Conservation (phyloP, 2,113 vertebrate species). For the Actenoides lindsayi region DNA sequence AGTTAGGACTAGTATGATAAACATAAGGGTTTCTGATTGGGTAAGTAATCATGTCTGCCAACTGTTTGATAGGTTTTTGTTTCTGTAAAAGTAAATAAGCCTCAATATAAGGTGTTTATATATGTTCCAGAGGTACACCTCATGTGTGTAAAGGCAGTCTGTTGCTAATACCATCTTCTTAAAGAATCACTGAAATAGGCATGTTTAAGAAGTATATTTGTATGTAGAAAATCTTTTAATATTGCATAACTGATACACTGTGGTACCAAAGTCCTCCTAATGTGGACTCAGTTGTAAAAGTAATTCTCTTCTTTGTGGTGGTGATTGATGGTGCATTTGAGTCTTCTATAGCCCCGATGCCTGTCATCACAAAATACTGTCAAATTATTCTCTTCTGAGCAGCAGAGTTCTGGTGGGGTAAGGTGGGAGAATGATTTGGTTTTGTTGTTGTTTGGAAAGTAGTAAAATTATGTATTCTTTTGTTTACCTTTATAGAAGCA, state of each 20-base stretch:
- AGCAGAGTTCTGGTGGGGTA: background rate
- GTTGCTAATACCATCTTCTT: background rate
- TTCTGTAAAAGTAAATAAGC: background rate
- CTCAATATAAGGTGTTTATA: background rate
- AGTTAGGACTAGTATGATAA: background rate
- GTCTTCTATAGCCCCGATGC: background rate
- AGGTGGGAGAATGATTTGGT: background rate
- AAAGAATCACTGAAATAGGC: background rate
- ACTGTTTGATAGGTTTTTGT: background rate
- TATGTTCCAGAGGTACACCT: background rate
- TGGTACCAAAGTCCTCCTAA: background rate
- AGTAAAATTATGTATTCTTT: background rate
- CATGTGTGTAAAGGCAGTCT: background rate
- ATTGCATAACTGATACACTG: background rate
- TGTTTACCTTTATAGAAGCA: conserved; percentile 78
- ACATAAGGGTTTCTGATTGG: background rate
- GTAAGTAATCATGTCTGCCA: background rate
- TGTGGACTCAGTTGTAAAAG: background rate
- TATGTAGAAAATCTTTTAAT: background rate
- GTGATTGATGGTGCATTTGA: background rate
- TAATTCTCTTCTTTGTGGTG: background rate
- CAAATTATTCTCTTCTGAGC: background rate
- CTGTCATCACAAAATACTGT: background rate
- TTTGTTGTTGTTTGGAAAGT: background rate
- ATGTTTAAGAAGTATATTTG: background rate